Evolutionary conservation across 2,888 invertebrate genomes (phyloP).

Genomic region (Melanostoma scalare): DNA sequence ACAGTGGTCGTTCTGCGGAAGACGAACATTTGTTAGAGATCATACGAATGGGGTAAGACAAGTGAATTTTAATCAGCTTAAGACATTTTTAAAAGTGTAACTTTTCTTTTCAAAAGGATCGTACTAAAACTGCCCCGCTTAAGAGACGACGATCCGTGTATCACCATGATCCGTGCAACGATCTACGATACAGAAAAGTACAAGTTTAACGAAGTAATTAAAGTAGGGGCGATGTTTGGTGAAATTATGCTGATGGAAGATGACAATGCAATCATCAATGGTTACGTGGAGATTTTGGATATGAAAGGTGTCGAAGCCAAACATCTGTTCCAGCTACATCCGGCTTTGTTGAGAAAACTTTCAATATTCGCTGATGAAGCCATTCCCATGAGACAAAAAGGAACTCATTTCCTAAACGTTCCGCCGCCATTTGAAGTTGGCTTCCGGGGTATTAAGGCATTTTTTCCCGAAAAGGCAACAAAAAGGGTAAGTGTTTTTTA

Average conservation of each 20-base stretch:
- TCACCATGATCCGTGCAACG: conserved; percentile 83
- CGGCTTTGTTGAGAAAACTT: conserved; percentile 85
- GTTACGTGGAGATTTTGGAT: conserved; percentile 84
- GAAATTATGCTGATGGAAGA: conserved; percentile 86
- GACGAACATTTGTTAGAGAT: conserved; percentile 78
- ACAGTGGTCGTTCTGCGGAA: conserved; percentile 79
- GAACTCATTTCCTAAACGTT: conserved; percentile 85
- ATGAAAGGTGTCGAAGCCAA: conserved; percentile 83
- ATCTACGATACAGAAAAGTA: conserved; percentile 83
- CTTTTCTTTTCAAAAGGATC: conserved; percentile 74
- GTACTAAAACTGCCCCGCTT: conserved; percentile 78
- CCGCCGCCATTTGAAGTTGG: conserved; percentile 85
- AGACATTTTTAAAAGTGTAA: neutral
- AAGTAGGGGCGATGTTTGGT: conserved; percentile 85
- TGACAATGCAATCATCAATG: conserved; percentile 84
- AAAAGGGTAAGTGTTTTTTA: conserved; percentile 83
- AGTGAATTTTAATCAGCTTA: neutral
- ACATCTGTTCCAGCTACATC: conserved; percentile 85
- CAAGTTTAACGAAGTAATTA: conserved; percentile 83
- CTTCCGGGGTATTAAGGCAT: conserved; percentile 84
- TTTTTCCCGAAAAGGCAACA: conserved; percentile 85
- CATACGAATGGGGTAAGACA: conserved; percentile 78
- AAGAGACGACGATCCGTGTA: conserved; percentile 82
- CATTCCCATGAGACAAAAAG: conserved; percentile 85
- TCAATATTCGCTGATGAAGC: conserved; percentile 84